Base-by-base conservation (phyloP, 2,888 invertebrate genomes). In the Malachius bipustulatus region DNA sequence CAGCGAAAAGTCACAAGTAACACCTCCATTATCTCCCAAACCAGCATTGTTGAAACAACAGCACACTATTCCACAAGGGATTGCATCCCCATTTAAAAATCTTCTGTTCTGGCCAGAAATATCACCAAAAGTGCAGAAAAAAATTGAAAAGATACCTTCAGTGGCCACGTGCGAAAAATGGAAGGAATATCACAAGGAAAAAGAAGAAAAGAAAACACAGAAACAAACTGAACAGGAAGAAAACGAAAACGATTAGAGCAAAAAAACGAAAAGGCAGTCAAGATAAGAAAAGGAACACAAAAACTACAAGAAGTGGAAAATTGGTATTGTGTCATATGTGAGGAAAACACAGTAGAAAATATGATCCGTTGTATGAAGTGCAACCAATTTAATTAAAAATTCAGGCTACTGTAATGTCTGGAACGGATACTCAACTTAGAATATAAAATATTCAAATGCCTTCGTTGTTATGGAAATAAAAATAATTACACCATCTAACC, bases 41-140 rank as follows among this genome's bases (percentile, higher is more conserved):
- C n/a, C 6, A 19, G n/a, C 24, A 19, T 19, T 24, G 3, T 59
- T 31, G 48, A 19, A 19, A 19, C 24, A 19, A 19, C 24, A n/a
- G n/a, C n/a, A n/a, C n/a, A n/a, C n/a, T n/a, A n/a, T n/a, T n/a
- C n/a, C n/a, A n/a, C n/a, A n/a, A n/a, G n/a, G n/a, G n/a, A n/a
- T n/a, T n/a, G n/a, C n/a, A n/a, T n/a, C n/a, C n/a, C n/a, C n/a
- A n/a, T n/a, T n/a, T n/a, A n/a, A n/a, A n/a, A n/a, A n/a, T n/a
- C n/a, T n/a, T n/a, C n/a, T n/a, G n/a, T n/a, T n/a, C 24, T 19
- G 24, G 24, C 24, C 24, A 19, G 24, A 19, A 19, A 19, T 19
- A 19, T 19, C 24, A n/a, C 24, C 24, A 19, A 19, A 8, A 19
- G 6, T n/a, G n/a, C 24, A n/a, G n/a, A 19, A 19, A 19, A 19